Base-by-base conservation (phyloP, 2,113 vertebrate species). In the Sula dactylatra region DNA sequence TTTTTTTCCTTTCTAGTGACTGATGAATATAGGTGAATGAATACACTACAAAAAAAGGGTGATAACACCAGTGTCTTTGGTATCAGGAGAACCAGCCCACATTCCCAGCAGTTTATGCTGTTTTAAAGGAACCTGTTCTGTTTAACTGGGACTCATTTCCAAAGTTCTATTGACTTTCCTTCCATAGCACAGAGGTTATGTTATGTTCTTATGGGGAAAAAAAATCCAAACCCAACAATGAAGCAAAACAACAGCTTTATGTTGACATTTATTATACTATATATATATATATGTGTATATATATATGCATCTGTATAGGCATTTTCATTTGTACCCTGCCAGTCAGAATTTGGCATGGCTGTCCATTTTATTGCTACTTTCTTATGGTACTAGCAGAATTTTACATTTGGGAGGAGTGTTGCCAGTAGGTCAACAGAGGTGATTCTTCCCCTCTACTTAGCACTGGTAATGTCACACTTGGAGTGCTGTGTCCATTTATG, bases 221-320 rank as follows among this genome's bases (percentile, higher is more conserved):
- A 17, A 64, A 3, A 7, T 2, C 3, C 49, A 52, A 59, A 36
- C 3, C 5, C 17, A 52, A 52, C 9, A 56, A 47, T 3, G 0
- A 55, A 47, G 20, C 16, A 78, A 78, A 55, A 8, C 31, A 55
- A 61, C n/a, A 25, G 6, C 0, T 7, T 54, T 22, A 67, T 2
- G 15, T 40, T 78, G 25, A 42, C 25, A 5, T 71, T 70, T 76
- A 22, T 62, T 62, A 54, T 9, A 36, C 11, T 59, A 16, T 47
- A 47, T 47, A 47, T 44, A 42, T n/a, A n/a, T n/a, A n/a, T n/a
- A n/a, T n/a, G n/a, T 42, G 42, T 16, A 26, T 36, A 27, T 65
- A 44, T 31, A 36, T 70, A 38, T 38, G 12, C 3, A 38, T 24
- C 17, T 38, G 55, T 47, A 17, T 10, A 15, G 12, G 9, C 31